These are phyloP conservation scores for Solenodon paradoxus DNA, from an alignment of 2,113 vertebrate genomes.

Conservation along the genomic window DNA sequence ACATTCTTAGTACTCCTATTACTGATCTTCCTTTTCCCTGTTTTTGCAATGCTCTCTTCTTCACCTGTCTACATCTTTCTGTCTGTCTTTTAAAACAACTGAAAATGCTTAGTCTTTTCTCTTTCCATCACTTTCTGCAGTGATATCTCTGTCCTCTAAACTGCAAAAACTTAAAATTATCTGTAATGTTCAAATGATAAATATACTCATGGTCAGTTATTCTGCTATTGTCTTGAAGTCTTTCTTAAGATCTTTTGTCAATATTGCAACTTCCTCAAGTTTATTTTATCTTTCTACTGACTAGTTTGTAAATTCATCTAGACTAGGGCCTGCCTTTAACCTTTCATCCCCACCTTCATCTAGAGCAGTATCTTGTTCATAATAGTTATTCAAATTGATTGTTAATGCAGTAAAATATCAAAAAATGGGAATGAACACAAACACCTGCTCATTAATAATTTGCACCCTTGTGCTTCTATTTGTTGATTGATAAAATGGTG, in stretches of 20 bases:
- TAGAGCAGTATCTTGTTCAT: background rate
- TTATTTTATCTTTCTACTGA: background rate
- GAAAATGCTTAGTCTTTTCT: background rate
- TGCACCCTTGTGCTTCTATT: background rate
- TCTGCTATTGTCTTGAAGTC: background rate
- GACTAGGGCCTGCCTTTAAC: background rate
- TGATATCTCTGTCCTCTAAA: background rate
- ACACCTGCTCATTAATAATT: background rate
- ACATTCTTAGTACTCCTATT: background rate
- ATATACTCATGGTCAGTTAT: background rate
- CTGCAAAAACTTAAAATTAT: background rate
- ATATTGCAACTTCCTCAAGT: background rate
- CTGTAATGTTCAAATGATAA: background rate
- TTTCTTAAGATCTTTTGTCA: background rate
- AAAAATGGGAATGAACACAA: background rate
- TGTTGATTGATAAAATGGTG: background rate
- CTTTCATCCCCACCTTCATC: background rate
- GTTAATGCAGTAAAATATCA: background rate
- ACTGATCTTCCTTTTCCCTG: background rate
- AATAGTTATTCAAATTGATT: background rate
- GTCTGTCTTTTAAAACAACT: background rate
- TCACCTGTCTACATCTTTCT: background rate
- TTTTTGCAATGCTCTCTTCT: background rate
- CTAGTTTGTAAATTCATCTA: background rate
- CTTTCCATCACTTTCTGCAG: background rate